Evolutionary conservation across 2,113 vertebrate genomes (phyloP).

Genomic region (Nothoprocta pentlandii): DNA sequence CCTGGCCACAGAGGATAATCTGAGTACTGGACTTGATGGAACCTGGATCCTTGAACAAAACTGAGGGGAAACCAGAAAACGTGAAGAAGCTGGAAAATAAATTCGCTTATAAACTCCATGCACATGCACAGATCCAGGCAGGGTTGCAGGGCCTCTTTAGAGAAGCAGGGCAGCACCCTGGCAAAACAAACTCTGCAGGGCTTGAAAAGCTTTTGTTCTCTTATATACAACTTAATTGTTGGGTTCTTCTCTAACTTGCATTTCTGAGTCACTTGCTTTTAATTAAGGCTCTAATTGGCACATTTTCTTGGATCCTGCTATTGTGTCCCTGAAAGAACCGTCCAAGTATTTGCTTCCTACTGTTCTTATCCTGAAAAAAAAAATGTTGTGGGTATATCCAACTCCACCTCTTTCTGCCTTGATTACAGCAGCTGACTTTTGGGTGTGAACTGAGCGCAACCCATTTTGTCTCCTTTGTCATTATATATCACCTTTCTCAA

Average conservation of each 20-base stretch:
- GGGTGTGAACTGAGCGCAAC: neutral
- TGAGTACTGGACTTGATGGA: neutral
- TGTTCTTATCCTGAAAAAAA: neutral
- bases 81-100: neutral
- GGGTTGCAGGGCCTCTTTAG: neutral
- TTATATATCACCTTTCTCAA: neutral
- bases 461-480: neutral
- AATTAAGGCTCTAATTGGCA: neutral
- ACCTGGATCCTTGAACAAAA: neutral
- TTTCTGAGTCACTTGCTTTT: constrained; percentile 34
- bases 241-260: constrained; percentile 23
- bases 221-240: constrained; percentile 17
- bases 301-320: constrained; percentile 14
- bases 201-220: constrained; percentile 21
- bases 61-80: neutral
- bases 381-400: neutral
- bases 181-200: neutral
- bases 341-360: neutral
- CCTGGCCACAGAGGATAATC: neutral
- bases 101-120: neutral
- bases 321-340: neutral
- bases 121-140: neutral
- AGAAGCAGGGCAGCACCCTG: neutral
- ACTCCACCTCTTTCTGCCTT: neutral
- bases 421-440: neutral